phyloP scores from a whole-genome alignment of 1,140 invertebrate species.

The Brachionus koreanus region DNA sequence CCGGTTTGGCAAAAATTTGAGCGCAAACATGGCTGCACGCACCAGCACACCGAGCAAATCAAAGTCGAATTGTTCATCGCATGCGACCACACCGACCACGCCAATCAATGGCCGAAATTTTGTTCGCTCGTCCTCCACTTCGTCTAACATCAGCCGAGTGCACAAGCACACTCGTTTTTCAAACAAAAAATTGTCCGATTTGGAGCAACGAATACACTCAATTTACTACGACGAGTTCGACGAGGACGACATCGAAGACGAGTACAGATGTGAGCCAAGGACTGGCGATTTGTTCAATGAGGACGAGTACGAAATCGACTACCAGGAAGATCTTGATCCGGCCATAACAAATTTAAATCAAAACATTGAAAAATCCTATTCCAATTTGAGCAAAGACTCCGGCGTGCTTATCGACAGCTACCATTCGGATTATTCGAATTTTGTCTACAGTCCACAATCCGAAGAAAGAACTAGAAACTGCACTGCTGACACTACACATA shows the following conservation, averaged over 20 bases:
- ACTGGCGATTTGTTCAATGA: slow-evolving; percentile 1
- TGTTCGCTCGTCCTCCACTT: not conserved
- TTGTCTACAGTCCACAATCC: not conserved
- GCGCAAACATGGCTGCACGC: not conserved
- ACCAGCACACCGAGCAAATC: slow-evolving; percentile 16
- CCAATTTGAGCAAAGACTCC: slow-evolving; percentile 44
- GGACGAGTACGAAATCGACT: slow-evolving; percentile 22
- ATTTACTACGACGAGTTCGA: slow-evolving; percentile 21
- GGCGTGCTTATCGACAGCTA: slow-evolving; percentile 24
- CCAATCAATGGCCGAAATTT: not conserved
- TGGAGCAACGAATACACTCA: not conserved
- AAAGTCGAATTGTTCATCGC: not conserved
- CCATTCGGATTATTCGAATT: slow-evolving; percentile 21
- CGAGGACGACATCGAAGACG: not conserved
- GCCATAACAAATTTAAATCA: not conserved
- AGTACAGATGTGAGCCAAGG: not conserved
- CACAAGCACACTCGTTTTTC: not conserved
- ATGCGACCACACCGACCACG: slow-evolving; percentile 8
- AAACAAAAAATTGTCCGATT: not conserved
- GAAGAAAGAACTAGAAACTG: not conserved
- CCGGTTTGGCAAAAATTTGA: not conserved
- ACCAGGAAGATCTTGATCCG: not conserved
- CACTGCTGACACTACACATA: not conserved
- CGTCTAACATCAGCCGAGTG: not conserved
- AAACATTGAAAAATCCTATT: slow-evolving; percentile 39